Conservation (phyloP, 2,797 vertebrate genomes). For the Rhinichthys osculus region DNA sequence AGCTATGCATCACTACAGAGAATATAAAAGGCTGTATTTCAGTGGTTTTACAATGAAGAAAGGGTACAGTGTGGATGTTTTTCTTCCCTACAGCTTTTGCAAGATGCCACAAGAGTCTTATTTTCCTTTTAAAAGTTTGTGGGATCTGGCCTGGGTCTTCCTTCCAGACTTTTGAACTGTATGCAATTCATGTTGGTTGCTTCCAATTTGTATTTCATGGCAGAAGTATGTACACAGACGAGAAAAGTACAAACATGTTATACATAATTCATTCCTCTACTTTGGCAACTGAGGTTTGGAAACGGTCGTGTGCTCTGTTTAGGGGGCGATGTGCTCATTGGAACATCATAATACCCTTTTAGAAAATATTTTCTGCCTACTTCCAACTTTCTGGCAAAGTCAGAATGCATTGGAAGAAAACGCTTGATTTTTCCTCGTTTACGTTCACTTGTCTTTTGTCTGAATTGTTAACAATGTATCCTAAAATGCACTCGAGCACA, state of each 20-base stretch:
- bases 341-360: not conserved
- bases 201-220: conserved; percentile 67
- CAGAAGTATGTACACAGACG: conserved; percentile 51
- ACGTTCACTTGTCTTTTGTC: not conserved
- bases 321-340: conserved; percentile 41
- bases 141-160: conserved; percentile 39
- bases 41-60: conserved; percentile 71
- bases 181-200: conserved; percentile 56
- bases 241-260: conserved; percentile 17
- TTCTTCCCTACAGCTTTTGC: conserved; percentile 43
- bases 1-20: conserved; percentile 29
- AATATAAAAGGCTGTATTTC: conserved; percentile 59
- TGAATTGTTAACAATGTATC: not conserved
- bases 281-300: conserved; percentile 38
- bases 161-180: conserved; percentile 55
- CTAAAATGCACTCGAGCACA: conserved; percentile 5
- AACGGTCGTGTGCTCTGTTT: conserved; percentile 34
- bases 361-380: conserved; percentile 10
- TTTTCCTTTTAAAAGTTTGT: conserved; percentile 58
- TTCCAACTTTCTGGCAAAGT: conserved; percentile 16
- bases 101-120: conserved; percentile 57
- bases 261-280: conserved; percentile 26
- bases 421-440: not conserved
- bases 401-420: not conserved
- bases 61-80: conserved; percentile 61